phyloP scores from a whole-genome alignment of 2,113 vertebrate species.

The Muntiacus reevesi region DNA sequence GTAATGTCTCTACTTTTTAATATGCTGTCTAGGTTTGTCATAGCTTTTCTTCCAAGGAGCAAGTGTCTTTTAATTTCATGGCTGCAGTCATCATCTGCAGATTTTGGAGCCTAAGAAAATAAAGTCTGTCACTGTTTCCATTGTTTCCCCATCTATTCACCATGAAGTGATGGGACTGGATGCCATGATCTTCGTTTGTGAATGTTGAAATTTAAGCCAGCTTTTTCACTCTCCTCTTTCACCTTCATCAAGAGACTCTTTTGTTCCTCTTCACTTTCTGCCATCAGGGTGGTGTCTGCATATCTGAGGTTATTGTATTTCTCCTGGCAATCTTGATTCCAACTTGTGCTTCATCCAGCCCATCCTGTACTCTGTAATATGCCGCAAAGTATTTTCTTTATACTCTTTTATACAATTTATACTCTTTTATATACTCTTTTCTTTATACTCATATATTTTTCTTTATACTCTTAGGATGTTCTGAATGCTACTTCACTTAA shows the following conservation, averaged over 20 bases:
- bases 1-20: background rate
- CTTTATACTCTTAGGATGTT: background rate
- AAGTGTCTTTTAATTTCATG: background rate
- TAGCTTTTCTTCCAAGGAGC: background rate
- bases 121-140: background rate
- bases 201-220: background rate
- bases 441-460: background rate
- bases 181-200: background rate
- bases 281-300: background rate
- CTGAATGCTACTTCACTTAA: background rate
- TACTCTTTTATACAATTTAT: background rate
- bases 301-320: background rate
- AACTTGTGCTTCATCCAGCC: background rate
- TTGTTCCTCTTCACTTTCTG: background rate
- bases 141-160: background rate
- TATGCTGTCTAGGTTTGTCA: background rate
- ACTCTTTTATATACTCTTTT: background rate
- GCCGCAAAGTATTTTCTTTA: background rate
- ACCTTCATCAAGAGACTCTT: background rate
- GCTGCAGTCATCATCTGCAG: background rate
- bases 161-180: background rate
- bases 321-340: background rate
- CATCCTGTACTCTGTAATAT: background rate
- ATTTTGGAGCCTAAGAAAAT: background rate
- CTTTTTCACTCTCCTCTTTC: background rate